Evolutionary conservation across 1,140 invertebrate species (phyloP).

Genomic region (Orius insidiosus): DNA sequence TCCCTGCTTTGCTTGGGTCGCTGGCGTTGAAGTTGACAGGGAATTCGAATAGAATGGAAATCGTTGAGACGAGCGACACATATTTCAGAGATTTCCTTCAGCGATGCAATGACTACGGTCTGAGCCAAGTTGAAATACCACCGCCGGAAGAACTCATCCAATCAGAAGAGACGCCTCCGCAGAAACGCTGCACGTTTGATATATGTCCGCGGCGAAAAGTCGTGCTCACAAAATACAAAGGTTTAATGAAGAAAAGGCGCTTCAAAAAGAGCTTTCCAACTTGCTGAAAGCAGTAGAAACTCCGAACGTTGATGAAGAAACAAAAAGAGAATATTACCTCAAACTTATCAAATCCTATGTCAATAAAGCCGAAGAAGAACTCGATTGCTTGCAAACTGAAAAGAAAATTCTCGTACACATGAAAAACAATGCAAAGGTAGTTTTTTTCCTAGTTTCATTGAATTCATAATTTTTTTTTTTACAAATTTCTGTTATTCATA

Average conservation of each 20-base stretch:
- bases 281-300: slow-evolving; percentile 9
- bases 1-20: slow-evolving; percentile 67
- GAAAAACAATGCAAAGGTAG: slow-evolving; percentile 31
- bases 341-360: slow-evolving; percentile 60
- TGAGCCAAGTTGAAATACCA: slow-evolving; percentile 43
- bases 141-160: too few species aligned
- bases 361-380: slow-evolving; percentile 56
- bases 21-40: slow-evolving; percentile 48
- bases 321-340: slow-evolving; percentile 64
- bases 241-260: slow-evolving; percentile 63
- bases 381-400: slow-evolving; percentile 52
- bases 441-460: too few species aligned
- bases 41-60: slow-evolving; percentile 35
- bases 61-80: slow-evolving; percentile 53
- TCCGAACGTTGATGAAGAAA: slow-evolving; percentile 57
- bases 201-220: slow-evolving; percentile 22
- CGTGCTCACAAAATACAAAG: slow-evolving; percentile 59
- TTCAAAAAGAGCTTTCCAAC: slow-evolving; percentile 43
- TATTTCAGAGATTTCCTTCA: slow-evolving; percentile 75
- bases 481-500: not conserved
- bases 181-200: too few species aligned
- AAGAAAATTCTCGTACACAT: slow-evolving; percentile 56
- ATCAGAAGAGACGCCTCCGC: too few species aligned
- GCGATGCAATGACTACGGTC: slow-evolving; percentile 57
- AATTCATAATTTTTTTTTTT: too few species aligned